phyloP scores from a whole-genome alignment of 2,113 vertebrate species.

The Anseranas semipalmata region DNA sequence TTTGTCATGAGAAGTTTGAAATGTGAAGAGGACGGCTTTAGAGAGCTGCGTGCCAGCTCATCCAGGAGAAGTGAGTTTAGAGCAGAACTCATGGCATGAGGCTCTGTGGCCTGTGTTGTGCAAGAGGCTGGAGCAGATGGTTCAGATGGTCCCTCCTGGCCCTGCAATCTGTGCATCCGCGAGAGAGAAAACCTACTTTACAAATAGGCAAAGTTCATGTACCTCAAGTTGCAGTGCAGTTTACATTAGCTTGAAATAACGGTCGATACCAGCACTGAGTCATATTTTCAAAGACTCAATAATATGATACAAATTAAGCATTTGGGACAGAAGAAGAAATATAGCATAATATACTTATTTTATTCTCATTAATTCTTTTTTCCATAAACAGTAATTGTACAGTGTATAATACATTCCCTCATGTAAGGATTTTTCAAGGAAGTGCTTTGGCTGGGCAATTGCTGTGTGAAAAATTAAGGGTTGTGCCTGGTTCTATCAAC shows the following conservation, averaged over 20 bases:
- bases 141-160: background rate
- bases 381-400: background rate
- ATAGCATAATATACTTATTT: background rate
- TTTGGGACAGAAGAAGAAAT: background rate
- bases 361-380: background rate
- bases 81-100: background rate
- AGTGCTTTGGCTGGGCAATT: slow-evolving; percentile 25
- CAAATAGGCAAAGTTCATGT: fast-evolving
- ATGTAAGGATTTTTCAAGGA: background rate
- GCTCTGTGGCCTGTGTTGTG: background rate
- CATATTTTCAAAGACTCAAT: background rate
- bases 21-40: background rate
- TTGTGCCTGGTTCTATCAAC: background rate
- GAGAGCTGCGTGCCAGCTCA: background rate
- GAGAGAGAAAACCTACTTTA: background rate
- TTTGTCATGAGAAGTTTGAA: background rate
- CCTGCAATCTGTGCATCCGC: background rate
- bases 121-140: background rate
- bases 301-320: background rate
- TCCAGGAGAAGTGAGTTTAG: background rate
- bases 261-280: background rate
- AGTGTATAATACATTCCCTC: background rate
- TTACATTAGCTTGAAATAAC: fast-evolving
- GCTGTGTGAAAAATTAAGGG: slow-evolving; percentile 30
- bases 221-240: fast-evolving